phyloP scores from a whole-genome alignment of 2,888 invertebrate genomes.

The Panopea generosa region DNA sequence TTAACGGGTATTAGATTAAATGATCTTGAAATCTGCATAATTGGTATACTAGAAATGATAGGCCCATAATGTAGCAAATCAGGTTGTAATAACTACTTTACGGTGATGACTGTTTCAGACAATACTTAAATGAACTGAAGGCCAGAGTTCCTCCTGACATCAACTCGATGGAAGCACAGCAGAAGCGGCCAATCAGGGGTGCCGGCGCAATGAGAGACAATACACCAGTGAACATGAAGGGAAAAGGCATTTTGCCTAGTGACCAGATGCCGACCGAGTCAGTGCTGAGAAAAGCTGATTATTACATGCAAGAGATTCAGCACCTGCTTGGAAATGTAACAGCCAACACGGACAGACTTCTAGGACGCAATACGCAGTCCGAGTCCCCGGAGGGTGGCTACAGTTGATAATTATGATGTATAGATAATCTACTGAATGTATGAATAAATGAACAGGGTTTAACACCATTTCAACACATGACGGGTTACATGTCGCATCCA shows the following conservation, averaged over 20 bases:
- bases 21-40: too few species aligned
- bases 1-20: too few species aligned
- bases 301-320: conserved; percentile 60
- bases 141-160: conserved; percentile 43
- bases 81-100: too few species aligned
- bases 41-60: too few species aligned
- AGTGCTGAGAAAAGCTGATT: conserved; percentile 69
- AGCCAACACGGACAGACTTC: conserved; percentile 53
- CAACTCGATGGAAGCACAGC: background rate
- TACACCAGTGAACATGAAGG: conserved; percentile 25
- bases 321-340: conserved; percentile 52
- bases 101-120: conserved; percentile 57
- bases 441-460: too few species aligned
- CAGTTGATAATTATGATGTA: conserved; percentile 31
- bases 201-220: conserved; percentile 59
- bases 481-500: too few species aligned
- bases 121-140: conserved; percentile 69
- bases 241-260: conserved; percentile 40
- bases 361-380: conserved; percentile 50
- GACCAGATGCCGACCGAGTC: conserved; percentile 67
- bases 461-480: too few species aligned
- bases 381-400: conserved; percentile 51
- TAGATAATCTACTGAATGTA: too few species aligned
- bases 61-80: too few species aligned
- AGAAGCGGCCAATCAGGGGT: conserved; percentile 52